Conservation (phyloP, 2,113 vertebrate species). For the Crotalus tigris region DNA sequence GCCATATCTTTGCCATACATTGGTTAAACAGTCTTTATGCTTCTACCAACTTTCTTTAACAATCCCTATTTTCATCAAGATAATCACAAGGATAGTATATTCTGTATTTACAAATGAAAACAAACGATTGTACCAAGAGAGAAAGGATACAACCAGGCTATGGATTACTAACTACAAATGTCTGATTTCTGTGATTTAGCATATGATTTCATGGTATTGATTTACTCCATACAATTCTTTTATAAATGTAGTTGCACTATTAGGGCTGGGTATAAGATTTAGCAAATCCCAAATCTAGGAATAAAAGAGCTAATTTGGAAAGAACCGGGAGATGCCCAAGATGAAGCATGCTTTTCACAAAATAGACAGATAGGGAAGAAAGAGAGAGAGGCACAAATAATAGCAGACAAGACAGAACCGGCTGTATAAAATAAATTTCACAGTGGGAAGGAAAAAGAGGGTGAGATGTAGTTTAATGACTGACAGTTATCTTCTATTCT, state of each 20-base stretch:
- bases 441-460: background rate
- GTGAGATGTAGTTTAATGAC: background rate
- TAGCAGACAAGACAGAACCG: background rate
- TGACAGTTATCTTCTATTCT: background rate
- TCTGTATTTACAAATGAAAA: slow-evolving; percentile 13
- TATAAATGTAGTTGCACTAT: background rate
- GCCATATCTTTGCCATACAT: background rate
- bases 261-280: background rate
- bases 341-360: background rate
- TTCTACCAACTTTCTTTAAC: background rate
- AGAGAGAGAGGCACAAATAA: background rate
- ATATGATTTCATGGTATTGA: slow-evolving; percentile 30
- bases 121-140: slow-evolving; percentile 3
- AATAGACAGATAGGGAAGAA: background rate
- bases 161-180: slow-evolving; percentile 29
- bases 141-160: background rate
- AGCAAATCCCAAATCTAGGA: background rate
- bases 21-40: slow-evolving; percentile 29
- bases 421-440: background rate
- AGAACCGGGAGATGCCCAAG: background rate
- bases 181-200: slow-evolving; percentile 34
- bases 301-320: background rate
- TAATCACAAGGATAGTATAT: background rate
- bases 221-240: slow-evolving; percentile 13
- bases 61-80: background rate